Evolutionary conservation across 2,113 vertebrate genomes (phyloP).

Genomic region (Ceuthmochares aereus): DNA sequence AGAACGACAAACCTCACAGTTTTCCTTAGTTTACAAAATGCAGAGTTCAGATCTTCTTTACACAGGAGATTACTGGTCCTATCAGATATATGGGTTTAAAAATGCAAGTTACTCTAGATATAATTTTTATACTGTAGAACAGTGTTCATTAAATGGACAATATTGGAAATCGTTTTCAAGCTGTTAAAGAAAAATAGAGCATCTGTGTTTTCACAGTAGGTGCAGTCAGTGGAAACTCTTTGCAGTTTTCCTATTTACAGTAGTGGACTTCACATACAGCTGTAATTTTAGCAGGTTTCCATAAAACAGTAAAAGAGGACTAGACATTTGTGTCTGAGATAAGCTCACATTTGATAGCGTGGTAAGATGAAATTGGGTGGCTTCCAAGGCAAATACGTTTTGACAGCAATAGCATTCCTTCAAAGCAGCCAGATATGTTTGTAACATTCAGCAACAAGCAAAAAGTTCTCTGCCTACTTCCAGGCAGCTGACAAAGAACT

Average conservation of each 20-base stretch:
- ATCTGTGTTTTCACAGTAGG: neutral
- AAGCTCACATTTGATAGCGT: neutral
- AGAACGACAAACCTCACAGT: neutral
- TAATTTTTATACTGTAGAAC: neutral
- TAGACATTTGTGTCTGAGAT: constrained; percentile 25
- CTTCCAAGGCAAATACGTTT: constrained; percentile 27
- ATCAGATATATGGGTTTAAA: neutral
- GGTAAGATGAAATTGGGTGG: neutral
- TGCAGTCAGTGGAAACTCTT: neutral
- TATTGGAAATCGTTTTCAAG: neutral
- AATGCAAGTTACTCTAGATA: neutral
- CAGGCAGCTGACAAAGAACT: neutral
- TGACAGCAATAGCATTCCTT: neutral
- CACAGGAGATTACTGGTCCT: neutral
- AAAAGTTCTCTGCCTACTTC: constrained; percentile 6
- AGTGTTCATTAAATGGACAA: neutral
- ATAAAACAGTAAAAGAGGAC: neutral
- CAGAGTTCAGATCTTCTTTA: neutral
- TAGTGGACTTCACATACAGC: neutral
- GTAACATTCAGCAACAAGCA: neutral
- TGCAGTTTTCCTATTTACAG: neutral
- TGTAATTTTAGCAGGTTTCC: neutral
- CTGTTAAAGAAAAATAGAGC: neutral
- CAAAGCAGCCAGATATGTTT: neutral
- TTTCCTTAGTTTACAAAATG: neutral